phyloP scores from a whole-genome alignment of 2,113 vertebrate genomes.

The Malurus alboscapulatus region DNA sequence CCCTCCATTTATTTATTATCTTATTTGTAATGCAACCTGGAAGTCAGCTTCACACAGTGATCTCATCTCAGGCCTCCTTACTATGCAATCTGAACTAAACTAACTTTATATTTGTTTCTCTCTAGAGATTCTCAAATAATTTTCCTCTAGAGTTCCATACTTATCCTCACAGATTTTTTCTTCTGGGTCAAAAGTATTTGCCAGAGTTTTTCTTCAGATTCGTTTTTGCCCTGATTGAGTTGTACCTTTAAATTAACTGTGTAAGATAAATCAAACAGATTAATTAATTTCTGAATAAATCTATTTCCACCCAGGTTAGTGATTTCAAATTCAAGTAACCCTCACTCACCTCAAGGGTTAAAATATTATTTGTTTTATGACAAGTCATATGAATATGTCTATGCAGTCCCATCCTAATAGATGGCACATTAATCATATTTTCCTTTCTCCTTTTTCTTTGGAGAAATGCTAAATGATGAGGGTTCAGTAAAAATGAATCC shows the following conservation, averaged over 20 bases:
- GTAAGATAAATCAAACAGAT: background rate
- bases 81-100: constrained; percentile 15
- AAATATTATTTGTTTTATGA: background rate
- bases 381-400: background rate
- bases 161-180: background rate
- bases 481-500: background rate
- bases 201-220: background rate
- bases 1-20: constrained; percentile 34
- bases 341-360: background rate
- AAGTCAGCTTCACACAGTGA: constrained; percentile 23
- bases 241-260: background rate
- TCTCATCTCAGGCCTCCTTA: constrained; percentile 22
- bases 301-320: background rate
- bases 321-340: background rate
- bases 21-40: constrained; percentile 22
- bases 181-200: background rate
- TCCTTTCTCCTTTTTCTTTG: background rate
- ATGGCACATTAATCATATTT: background rate
- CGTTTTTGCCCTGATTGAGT: background rate
- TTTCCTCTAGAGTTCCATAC: constrained; percentile 16
- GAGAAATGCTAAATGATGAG: background rate
- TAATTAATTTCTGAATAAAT: background rate
- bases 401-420: background rate
- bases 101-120: constrained; percentile 35
- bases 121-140: constrained; percentile 17